Conservation (phyloP, 2,888 invertebrate genomes). For the Busseola fusca region DNA sequence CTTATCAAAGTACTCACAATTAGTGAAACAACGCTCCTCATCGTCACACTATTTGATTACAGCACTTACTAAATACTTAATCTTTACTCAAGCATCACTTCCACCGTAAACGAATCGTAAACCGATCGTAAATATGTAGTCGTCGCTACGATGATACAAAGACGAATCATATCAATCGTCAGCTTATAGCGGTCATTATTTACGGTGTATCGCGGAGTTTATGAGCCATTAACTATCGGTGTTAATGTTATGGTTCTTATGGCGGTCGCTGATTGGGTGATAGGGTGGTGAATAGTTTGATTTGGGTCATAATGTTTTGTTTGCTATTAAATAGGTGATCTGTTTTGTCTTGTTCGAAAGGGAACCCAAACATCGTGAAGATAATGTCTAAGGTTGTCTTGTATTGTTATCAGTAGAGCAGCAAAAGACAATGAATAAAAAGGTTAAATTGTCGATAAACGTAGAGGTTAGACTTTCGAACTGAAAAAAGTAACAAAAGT, state of each 20-base stretch:
- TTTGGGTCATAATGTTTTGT: slow-evolving; percentile 11
- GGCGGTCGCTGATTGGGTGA: slow-evolving; percentile 8
- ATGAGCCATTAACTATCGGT: slow-evolving; percentile 18
- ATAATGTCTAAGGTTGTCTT: neutral
- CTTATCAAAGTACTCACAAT: neutral
- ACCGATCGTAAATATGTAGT: slow-evolving; percentile 26
- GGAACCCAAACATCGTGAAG: neutral
- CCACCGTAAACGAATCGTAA: slow-evolving; percentile 36
- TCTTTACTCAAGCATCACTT: slow-evolving; percentile 4
- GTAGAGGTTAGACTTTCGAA: neutral
- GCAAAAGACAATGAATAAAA: neutral
- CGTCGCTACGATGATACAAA: slow-evolving; percentile 18
- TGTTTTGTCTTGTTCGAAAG: neutral
- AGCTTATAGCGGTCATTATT: slow-evolving; percentile 22
- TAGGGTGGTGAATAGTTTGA: slow-evolving; percentile 5
- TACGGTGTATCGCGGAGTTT: slow-evolving; percentile 13
- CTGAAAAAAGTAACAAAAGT: neutral
- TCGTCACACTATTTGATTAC: neutral
- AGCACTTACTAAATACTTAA: slow-evolving; percentile 1
- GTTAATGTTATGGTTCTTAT: slow-evolving; percentile 16
- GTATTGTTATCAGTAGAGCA: neutral
- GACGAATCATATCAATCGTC: slow-evolving; percentile 41
- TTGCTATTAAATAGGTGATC: neutral
- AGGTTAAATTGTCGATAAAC: neutral
- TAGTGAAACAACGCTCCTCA: neutral